Evolutionary conservation across 2,113 vertebrate species (phyloP), one percentile per base, ranked within the genome.

Genomic region (Cephalopterus ornatus): DNA sequence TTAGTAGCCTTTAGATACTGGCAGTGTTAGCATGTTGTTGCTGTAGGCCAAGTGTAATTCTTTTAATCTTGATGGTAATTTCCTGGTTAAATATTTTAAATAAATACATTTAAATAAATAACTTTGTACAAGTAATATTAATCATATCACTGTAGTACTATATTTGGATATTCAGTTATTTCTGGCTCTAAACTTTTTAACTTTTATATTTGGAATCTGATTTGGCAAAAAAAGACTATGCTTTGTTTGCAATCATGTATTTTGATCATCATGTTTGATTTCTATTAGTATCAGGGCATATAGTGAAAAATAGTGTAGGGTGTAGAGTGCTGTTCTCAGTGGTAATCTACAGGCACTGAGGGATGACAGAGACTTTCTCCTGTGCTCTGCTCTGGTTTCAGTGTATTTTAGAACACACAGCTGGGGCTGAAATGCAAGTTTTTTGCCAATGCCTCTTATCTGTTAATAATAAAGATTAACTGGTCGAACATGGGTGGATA

Each of bases 81-180:
- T 95, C 58, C 59, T 86, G 63, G 39, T 89, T 96, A 89, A 92
- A 92, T 97, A 95, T 85, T 88, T 95, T 92, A 89, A 84, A 96
- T 93, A 96, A 95, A 95, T 94, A 47, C 30, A 78, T 95, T 93
- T 93, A 89, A 96, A 92, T 95, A 89, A 89, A 85, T 95, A 93
- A 61, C 33, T 85, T 91, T 44, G 9, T 52, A 58, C 27, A 26
- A 75, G 41, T 84, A 83, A 59, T 91, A 81, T 18, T 66, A 92
- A 63, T 91, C 52, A 30, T 19, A 20, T 91, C 8, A 3, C 13
- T 74, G 83, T 35, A 74, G 65, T 23, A 39, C 21, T 1, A 72
- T 35, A 41, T 76, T 84, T 89, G 20, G 44, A 63, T 86, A 52
- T 20, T 89, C 4, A 8, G 20, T 56, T 81, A 75, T 94, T 89